Base-by-base conservation (phyloP, 2,888 invertebrate genomes). In the Heliconius ethilla region DNA sequence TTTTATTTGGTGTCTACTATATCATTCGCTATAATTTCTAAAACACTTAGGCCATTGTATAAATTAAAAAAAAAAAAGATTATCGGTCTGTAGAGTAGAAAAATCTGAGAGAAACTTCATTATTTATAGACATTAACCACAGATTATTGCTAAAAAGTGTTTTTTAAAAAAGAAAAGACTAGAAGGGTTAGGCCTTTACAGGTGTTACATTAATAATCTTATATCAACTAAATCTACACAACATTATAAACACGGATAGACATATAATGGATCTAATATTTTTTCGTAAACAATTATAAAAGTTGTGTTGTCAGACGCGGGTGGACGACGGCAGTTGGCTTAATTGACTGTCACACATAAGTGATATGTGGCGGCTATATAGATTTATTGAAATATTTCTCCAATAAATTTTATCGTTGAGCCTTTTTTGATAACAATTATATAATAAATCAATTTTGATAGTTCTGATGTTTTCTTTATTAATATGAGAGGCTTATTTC, bases 341-440 rank as follows among this genome's bases (percentile, higher is more conserved):
- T 93, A 92, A 94, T 92, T 93, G 92, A 93, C 93, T 86, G 89
- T 90, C 91, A 90, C 89, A 83, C 84, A 86, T 87, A 86, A 89
- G 91, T 90, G 92, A 92, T 92, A 90, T 91, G 91, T 90, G 90
- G 88, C 88, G 87, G 88, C 87, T 89, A 80, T 79, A 80, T 77
- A 59, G 67, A 59, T 37, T 55, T 75, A 79, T 51, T 77, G 80
- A 78, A 80, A 79, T 70, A 72, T 51, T 51, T 70, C 33, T 2
- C 9, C 29, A 55, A 55, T 33, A 51, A 75, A 37, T 55, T 63
- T 33, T 79, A 63, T 72, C 73, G 79, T 82, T 81, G 82, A 76
- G 72, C 74, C 81, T 81, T 80, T 72, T 80, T 77, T 78, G 70
- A 25, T 59, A 37, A 55, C 55, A 55, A 55, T 18, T 51, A 51